phyloP scores from a whole-genome alignment of 2,888 invertebrate species.

The Dolichopus griseipennis region DNA sequence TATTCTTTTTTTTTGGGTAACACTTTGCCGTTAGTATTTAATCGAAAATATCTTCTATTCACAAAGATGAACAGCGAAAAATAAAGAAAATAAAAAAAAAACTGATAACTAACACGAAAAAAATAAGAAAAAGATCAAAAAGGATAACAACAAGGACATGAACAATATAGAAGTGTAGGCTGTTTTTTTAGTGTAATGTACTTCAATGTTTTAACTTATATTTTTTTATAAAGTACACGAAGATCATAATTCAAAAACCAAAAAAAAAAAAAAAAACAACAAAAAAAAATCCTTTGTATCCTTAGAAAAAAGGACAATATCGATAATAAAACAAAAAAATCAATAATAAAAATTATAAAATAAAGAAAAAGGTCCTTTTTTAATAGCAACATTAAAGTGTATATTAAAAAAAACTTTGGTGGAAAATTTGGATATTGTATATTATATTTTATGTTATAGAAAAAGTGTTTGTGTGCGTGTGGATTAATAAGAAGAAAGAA shows the following conservation, averaged over 20 bases:
- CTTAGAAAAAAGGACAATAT: background rate
- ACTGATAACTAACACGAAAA: background rate
- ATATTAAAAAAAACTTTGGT: background rate
- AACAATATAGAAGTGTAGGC: background rate
- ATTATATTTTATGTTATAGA: no score
- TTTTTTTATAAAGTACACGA: background rate
- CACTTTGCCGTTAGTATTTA: background rate
- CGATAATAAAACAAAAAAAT: background rate
- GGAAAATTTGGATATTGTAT: background rate
- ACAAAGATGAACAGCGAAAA: background rate
- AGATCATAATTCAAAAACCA: background rate
- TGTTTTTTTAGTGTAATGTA: background rate
- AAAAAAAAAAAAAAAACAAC: background rate
- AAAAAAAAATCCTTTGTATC: background rate
- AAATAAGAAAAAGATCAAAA: no score
- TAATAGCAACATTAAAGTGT: background rate
- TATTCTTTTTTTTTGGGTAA: background rate
- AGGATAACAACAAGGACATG: background rate
- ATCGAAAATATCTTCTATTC: background rate
- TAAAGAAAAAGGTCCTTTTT: background rate
- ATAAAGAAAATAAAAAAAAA: background rate
- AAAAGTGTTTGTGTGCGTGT: no score
- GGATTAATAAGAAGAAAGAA: no score
- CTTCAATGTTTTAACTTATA: background rate
- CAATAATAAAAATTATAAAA: background rate